Conservation (phyloP, 2,113 vertebrate genomes). For the Columba livia region DNA sequence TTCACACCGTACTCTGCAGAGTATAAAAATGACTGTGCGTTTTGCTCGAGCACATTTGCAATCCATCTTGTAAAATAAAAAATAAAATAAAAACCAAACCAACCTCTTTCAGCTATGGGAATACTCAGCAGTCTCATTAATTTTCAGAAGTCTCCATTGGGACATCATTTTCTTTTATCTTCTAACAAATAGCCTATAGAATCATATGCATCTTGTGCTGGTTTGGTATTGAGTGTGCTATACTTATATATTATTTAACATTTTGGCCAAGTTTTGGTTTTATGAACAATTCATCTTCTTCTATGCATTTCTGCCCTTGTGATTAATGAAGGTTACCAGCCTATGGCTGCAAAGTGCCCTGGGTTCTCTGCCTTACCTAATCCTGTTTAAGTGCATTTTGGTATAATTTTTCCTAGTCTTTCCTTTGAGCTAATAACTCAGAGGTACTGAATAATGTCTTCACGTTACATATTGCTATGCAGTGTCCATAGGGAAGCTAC, state of each 20-base stretch:
- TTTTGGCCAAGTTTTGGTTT: conserved; percentile 45
- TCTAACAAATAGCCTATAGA: conserved; percentile 1
- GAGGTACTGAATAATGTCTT: background rate
- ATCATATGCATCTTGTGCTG: conserved; percentile 24
- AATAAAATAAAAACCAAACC: background rate
- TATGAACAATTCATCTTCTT: background rate
- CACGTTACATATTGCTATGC: background rate
- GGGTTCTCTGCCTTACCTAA: conserved; percentile 25
- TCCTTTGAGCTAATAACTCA: conserved; percentile 6
- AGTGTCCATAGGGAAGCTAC: conserved; percentile 1
- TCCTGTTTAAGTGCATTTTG: conserved; percentile 13
- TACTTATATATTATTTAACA: conserved; percentile 36
- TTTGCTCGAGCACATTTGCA: background rate
- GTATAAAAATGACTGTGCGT: conserved; percentile 21
- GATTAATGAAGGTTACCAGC: conserved; percentile 33
- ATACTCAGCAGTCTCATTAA: conserved; percentile 21
- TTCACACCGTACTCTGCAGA: background rate
- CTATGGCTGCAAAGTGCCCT: conserved; percentile 2
- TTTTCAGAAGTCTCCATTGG: conserved; percentile 21
- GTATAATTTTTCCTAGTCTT: background rate
- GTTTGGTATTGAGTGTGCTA: background rate
- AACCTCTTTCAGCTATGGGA: background rate
- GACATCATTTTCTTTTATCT: conserved; percentile 20
- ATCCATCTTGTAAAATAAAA: background rate
- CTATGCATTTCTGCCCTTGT: background rate